Percentiles rank a stretch among this genome's conserved stretches.
phyloP scores from a whole-genome alignment of 2,888 invertebrate genomes.

The Drosophila multiciliata region DNA sequence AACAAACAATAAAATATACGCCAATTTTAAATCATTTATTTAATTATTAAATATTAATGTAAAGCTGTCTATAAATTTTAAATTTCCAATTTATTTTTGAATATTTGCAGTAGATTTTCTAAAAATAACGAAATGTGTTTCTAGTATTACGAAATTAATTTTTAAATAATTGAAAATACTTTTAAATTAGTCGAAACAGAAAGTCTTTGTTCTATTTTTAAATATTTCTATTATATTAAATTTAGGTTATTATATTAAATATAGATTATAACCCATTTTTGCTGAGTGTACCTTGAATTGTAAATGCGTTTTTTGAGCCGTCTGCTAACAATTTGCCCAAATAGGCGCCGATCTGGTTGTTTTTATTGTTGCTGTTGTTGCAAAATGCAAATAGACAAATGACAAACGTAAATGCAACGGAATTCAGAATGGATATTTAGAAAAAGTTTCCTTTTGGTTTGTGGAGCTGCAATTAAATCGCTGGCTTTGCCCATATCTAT shows the following conservation, averaged over 20 bases:
- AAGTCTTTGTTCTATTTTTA: not conserved
- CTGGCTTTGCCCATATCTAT: constrained; percentile 39
- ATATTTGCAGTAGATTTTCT: too few species aligned
- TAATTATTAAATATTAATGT: too few species aligned
- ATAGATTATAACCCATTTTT: not conserved
- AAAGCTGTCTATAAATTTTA: too few species aligned
- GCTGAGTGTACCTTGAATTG: not conserved
- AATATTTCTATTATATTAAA: too few species aligned
- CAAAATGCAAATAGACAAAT: constrained; percentile 37
- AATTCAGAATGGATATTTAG: constrained; percentile 12
- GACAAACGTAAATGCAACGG: constrained; percentile 27
- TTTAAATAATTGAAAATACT: not conserved
- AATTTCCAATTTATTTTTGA: too few species aligned
- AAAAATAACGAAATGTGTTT: too few species aligned
- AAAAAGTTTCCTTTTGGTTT: constrained; percentile 5
- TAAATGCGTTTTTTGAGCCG: not conserved
- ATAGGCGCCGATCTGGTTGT: not conserved
- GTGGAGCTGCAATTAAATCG: constrained; percentile 35
- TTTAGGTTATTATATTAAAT: too few species aligned
- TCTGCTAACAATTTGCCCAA: constrained; percentile 4
- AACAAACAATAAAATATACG: too few species aligned
- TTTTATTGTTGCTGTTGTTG: not conserved
- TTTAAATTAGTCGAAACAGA: not conserved
- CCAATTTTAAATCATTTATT: too few species aligned
- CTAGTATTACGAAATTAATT: not conserved